These are phyloP conservation scores for Thelaira solivaga DNA, from an alignment of 2,888 invertebrate genomes.

Conservation along the genomic window DNA sequence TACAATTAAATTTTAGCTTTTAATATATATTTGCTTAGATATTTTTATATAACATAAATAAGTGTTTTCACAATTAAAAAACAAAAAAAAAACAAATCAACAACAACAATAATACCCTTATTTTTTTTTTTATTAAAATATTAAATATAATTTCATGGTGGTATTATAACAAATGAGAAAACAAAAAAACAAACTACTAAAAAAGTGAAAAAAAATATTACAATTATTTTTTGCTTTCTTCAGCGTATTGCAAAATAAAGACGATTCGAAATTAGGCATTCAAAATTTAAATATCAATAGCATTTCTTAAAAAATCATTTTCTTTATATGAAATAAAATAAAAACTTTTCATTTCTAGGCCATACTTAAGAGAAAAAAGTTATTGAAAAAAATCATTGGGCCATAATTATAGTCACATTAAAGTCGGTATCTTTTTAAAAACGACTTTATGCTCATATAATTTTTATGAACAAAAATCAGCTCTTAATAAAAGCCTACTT, in stretches of 20 bases:
- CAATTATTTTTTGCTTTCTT: neutral
- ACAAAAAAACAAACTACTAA: constrained; percentile 16
- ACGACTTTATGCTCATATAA: too few species aligned
- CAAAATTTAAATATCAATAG: neutral
- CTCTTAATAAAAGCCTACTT: too few species aligned
- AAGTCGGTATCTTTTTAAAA: too few species aligned
- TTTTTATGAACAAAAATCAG: too few species aligned
- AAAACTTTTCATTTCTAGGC: too few species aligned
- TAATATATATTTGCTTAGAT: constrained; percentile 51
- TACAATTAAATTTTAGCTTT: constrained; percentile 48
- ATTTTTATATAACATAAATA: constrained; percentile 45
- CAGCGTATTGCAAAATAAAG: neutral
- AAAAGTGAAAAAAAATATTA: neutral
- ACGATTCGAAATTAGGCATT: neutral
- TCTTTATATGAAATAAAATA: too few species aligned
- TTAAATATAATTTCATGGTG: constrained; percentile 27
- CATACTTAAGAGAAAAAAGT: too few species aligned
- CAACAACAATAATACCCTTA: neutral
- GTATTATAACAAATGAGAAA: constrained; percentile 6
- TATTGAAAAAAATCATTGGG: too few species aligned
- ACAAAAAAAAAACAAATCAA: neutral
- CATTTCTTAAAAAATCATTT: too few species aligned
- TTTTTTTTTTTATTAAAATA: neutral
- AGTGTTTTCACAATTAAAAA: constrained; percentile 37
- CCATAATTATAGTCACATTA: too few species aligned